Base-by-base conservation (phyloP, 2,888 invertebrate genomes). In the Dasypolia templi region DNA sequence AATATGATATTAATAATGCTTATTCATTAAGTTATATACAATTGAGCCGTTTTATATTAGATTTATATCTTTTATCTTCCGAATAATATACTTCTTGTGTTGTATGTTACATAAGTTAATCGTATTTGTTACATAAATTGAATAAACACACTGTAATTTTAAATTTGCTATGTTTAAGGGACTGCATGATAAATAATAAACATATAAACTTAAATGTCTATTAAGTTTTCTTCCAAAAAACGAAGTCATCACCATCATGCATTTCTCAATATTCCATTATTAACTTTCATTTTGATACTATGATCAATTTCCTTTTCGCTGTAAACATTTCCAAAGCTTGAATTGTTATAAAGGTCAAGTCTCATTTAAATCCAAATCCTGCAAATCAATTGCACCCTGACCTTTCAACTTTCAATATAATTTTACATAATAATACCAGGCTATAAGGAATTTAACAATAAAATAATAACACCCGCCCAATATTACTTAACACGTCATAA, bases 41-140 rank as follows among this genome's bases (percentile, higher is more conserved):
- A 81, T 86, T 86, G 84, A 86, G 86, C 86, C 65, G 70, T 84
- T 82, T 81, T 67, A 77, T 76, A 75, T 71, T 79, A 83, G 32
- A 59, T 69, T 79, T 75, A 73, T 74, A 68, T 35, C 6, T 76
- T 77, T 67, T 66, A 14, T 79, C 79, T 74, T 79, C 72, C 35
- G 26, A 56, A 69, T 82, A 82, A 78, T 72, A 82, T 82, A 82
- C 81, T 82, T 77, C 49, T 71, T 68, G 71, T 77, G 51, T 74
- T 71, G 59, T 74, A 46, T 81, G 66, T 59, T 68, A 76, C 71
- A 71, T n/a, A n/a, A n/a, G n/a, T 35, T 73, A 51, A 67, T 70
- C 12, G 61, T 46, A 53, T 62, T 58, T 51, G 19, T 61, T 19
- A 51, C 19, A 53, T 56, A 46, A 59, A 61, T 59, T 59, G 14